These are phyloP conservation scores for Nebria brevicollis DNA, from an alignment of 2,888 invertebrate species.

Conservation along the genomic window DNA sequence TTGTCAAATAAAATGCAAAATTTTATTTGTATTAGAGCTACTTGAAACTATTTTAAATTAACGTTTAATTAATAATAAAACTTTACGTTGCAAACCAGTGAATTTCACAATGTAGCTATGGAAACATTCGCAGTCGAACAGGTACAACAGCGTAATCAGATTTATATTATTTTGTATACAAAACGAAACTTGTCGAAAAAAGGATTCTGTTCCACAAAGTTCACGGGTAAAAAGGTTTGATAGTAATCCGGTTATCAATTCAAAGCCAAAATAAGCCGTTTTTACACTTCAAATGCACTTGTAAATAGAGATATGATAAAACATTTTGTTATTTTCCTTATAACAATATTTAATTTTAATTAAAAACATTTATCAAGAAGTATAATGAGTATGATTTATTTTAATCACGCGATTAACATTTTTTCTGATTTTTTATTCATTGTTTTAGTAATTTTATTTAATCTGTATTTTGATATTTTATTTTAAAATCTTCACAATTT, in stretches of 20 bases:
- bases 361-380: too few relatives aligned
- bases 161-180: conserved; percentile 1
- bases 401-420: too few relatives aligned
- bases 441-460: too few relatives aligned
- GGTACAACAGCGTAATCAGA: not conserved
- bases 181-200: not conserved
- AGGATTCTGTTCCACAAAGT: not conserved
- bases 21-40: not conserved
- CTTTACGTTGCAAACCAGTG: not conserved
- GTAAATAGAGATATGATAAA: not conserved
- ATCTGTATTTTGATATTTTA: too few relatives aligned
- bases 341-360: too few relatives aligned
- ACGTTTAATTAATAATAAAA: not conserved
- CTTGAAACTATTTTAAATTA: not conserved
- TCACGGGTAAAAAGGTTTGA: not conserved
- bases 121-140: not conserved
- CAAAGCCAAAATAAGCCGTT: not conserved
- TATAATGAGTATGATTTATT: too few relatives aligned
- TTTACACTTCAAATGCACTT: not conserved
- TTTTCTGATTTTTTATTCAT: too few relatives aligned
- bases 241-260: not conserved
- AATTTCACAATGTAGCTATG: not conserved
- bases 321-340: too few relatives aligned
- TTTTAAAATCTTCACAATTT: too few relatives aligned
- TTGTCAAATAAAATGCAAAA: not conserved